Evolutionary conservation across 2,888 invertebrate species (phyloP).

Genomic region (Atrina japonica): DNA sequence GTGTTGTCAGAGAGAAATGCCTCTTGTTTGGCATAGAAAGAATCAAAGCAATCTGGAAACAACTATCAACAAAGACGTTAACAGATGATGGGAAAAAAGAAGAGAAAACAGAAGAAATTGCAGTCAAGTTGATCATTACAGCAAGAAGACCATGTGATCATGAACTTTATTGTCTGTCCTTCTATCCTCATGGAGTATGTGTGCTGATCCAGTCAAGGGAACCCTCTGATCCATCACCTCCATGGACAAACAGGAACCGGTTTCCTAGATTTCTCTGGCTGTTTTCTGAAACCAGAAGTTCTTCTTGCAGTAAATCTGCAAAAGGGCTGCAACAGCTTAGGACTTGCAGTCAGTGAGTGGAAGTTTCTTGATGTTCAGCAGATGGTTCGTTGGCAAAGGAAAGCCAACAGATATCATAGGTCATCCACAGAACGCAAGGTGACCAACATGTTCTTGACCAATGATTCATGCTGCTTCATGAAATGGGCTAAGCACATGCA

Average conservation of each 20-base stretch:
- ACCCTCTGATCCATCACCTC: constrained; percentile 38
- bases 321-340: constrained; percentile 18
- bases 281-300: constrained; percentile 39
- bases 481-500: neutral
- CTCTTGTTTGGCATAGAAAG: neutral
- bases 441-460: constrained; percentile 4
- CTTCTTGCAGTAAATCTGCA: constrained; percentile 20
- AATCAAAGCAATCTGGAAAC: neutral
- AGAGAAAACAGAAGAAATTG: neutral
- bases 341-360: constrained; percentile 5
- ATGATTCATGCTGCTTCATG: neutral
- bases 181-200: constrained; percentile 38
- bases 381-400: too few species aligned
- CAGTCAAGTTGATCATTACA: neutral
- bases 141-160: constrained; percentile 6
- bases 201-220: constrained; percentile 27
- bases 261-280: constrained; percentile 35
- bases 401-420: constrained; percentile 8
- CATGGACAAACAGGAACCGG: constrained; percentile 35
- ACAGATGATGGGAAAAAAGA: neutral
- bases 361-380: too few species aligned
- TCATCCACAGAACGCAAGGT: constrained; percentile 6
- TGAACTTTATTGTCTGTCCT: constrained; percentile 29
- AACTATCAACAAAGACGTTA: neutral
- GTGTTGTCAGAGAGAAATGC: neutral